Conservation (phyloP, 2,113 vertebrate genomes). For the Nycticebus coucang region DNA sequence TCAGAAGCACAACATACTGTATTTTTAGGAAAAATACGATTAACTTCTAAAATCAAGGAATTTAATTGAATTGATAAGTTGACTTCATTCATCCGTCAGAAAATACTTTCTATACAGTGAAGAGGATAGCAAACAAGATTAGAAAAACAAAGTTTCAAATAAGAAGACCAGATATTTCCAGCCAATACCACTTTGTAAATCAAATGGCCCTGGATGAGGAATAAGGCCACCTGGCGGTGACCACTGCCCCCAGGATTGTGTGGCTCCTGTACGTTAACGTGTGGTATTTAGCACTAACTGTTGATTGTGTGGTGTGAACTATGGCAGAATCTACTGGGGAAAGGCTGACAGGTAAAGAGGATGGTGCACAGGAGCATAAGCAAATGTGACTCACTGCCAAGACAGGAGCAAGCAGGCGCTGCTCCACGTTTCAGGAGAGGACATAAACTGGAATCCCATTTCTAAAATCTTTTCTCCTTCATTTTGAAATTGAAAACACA, state of each 20-base stretch:
- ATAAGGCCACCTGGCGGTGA: accelerated
- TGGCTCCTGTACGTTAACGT: background rate
- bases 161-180: background rate
- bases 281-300: no score
- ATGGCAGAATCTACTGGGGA: background rate
- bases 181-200: background rate
- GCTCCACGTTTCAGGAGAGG: background rate
- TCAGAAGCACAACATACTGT: background rate
- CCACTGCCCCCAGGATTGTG: accelerated
- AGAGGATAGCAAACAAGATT: background rate
- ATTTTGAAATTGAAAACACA: background rate
- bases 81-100: background rate
- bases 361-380: no score
- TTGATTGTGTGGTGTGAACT: accelerated
- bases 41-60: background rate
- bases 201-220: background rate
- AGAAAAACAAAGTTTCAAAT: background rate
- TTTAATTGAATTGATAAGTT: background rate
- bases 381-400: no score
- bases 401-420: accelerated
- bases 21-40: background rate
- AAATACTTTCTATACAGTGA: background rate
- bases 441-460: no score
- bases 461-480: background rate
- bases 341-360: background rate